Conservation (phyloP, 2,888 invertebrate species). For the Platycheirus albimanus region DNA sequence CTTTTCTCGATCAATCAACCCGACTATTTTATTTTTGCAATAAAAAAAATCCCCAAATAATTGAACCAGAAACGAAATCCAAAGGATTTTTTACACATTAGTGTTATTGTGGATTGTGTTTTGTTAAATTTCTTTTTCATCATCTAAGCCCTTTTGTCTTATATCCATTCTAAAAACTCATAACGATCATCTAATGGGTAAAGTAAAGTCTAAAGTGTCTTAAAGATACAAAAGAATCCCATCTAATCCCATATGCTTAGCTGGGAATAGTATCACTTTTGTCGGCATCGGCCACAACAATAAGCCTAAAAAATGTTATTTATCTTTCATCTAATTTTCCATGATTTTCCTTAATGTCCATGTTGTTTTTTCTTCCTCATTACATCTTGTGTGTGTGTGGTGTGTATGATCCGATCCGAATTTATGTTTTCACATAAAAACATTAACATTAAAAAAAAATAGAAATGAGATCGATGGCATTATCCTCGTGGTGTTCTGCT, state of each 20-base stretch:
- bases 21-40: too few species aligned
- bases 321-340: slow-evolving; percentile 71
- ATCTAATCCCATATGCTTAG: slow-evolving; percentile 47
- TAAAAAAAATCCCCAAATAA: too few species aligned
- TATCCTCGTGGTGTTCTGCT: slow-evolving; percentile 64
- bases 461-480: slow-evolving; percentile 62
- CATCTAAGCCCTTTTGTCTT: too few species aligned
- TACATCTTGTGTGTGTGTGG: slow-evolving; percentile 13
- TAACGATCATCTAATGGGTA: slow-evolving; percentile 33
- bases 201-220: neutral
- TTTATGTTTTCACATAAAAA: slow-evolving; percentile 21
- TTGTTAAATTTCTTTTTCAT: too few species aligned
- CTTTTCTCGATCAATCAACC: too few species aligned
- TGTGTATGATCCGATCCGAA: slow-evolving; percentile 3
- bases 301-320: slow-evolving; percentile 56
- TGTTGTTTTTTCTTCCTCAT: slow-evolving; percentile 42
- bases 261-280: slow-evolving; percentile 29
- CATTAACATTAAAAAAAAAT: slow-evolving; percentile 32
- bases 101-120: too few species aligned
- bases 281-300: slow-evolving; percentile 51
- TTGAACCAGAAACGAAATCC: too few species aligned
- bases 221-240: neutral
- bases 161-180: neutral
- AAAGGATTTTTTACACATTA: too few species aligned
- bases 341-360: too few species aligned